Percentiles rank a stretch among this genome's conserved stretches.
Conservation (phyloP, 1,140 invertebrate genomes). For the Drosophila bocqueti region DNA sequence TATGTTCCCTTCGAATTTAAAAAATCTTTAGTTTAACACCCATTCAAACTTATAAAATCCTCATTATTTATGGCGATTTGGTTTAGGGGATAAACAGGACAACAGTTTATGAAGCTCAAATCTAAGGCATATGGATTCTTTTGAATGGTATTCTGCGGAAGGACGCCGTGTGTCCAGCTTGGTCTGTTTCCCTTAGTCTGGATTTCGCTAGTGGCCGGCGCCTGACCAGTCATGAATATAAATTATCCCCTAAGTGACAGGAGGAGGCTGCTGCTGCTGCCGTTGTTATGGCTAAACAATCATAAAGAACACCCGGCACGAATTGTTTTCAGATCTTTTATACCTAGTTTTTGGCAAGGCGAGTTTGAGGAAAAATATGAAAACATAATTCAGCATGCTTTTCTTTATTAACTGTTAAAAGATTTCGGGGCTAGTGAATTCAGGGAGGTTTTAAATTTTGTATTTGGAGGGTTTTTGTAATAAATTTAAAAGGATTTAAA, state of each 20-base stretch:
- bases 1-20: not conserved
- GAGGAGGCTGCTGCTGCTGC: conserved; percentile 14
- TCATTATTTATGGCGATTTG: conserved; percentile 72
- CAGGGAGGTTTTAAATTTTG: not conserved
- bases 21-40: conserved; percentile 23
- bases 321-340: conserved; percentile 31
- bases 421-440: not conserved
- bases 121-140: conserved; percentile 56
- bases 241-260: conserved; percentile 50
- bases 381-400: conserved; percentile 8
- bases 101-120: conserved; percentile 60
- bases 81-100: conserved; percentile 27
- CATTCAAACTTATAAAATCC: conserved; percentile 29
- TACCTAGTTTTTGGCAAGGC: conserved; percentile 11
- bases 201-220: conserved; percentile 1
- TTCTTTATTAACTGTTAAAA: conserved; percentile 25
- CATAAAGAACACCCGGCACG: conserved; percentile 38
- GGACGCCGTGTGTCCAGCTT: conserved; percentile 16
- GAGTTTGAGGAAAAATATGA: conserved; percentile 11
- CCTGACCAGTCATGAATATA: conserved; percentile 65
- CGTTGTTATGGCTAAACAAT: conserved; percentile 31
- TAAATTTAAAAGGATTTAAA: not conserved
- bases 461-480: not conserved
- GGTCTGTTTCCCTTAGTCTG: not conserved
- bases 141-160: conserved; percentile 38